These are phyloP conservation scores for Alfaro cultratus DNA, from an alignment of 2,797 vertebrate species.

Conservation along the genomic window DNA sequence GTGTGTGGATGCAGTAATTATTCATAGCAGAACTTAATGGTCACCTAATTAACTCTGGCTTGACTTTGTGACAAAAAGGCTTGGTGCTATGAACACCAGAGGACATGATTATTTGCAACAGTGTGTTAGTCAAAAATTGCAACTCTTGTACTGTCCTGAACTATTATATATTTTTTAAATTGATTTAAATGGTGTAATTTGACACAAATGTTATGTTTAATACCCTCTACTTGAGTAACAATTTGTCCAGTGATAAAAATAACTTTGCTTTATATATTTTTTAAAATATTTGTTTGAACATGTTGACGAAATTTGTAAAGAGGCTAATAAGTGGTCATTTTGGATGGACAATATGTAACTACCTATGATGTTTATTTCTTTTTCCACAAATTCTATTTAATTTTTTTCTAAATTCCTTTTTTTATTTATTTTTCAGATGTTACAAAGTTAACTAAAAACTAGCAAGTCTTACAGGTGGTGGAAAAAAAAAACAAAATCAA, in stretches of 20 bases:
- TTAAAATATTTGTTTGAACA: not conserved
- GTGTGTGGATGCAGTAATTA: not conserved
- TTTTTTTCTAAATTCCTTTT: not conserved
- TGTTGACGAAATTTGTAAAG: not conserved
- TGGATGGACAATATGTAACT: not conserved
- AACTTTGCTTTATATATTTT: not conserved
- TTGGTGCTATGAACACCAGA: not conserved
- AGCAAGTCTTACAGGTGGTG: not conserved
- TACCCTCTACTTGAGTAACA: not conserved
- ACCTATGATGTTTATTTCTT: not conserved
- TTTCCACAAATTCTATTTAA: not conserved
- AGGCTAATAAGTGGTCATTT: not conserved
- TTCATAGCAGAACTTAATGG: not conserved
- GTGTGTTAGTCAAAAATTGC: not conserved
- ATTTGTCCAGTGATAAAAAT: not conserved
- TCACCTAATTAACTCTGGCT: too few species aligned
- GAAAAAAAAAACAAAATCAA: not conserved
- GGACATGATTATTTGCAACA: not conserved
- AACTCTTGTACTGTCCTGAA: not conserved
- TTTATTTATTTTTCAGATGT: not conserved
- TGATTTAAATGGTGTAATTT: not conserved
- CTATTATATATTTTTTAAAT: not conserved
- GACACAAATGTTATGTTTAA: not conserved
- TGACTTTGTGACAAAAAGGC: not conserved
- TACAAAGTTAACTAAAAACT: not conserved